A percentile compares a stretch with the other conserved stretches of the same genome.
These are phyloP conservation scores for Spheniscus mendiculus DNA, from an alignment of 2,113 vertebrate species.

Conservation along the genomic window DNA sequence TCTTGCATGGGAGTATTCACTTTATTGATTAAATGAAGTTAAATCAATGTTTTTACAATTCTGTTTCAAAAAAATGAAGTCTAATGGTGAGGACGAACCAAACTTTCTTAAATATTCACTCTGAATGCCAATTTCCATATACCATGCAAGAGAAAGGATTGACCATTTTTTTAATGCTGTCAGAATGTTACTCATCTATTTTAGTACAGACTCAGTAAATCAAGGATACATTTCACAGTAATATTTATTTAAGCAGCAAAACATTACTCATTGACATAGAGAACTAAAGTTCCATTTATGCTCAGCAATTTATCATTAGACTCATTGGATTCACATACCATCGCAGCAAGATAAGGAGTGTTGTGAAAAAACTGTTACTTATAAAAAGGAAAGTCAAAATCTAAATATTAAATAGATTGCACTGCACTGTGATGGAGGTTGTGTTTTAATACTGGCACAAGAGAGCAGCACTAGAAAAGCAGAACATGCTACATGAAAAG, in stretches of 20 bases:
- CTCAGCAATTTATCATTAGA: neutral
- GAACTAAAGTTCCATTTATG: neutral
- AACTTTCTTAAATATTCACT: neutral
- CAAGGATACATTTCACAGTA: neutral
- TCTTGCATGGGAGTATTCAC: neutral
- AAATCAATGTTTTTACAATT: neutral
- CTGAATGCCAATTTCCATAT: neutral
- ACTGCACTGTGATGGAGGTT: neutral
- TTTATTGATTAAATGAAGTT: neutral
- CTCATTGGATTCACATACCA: neutral
- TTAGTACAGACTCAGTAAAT: slow-evolving; percentile 14
- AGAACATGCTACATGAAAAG: neutral
- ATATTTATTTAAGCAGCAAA: slow-evolving; percentile 27
- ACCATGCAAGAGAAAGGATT: neutral
- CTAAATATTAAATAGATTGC: neutral
- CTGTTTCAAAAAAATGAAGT: neutral
- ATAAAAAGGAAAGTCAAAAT: neutral
- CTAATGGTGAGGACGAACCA: neutral
- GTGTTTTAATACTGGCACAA: neutral
- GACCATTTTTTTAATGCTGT: neutral
- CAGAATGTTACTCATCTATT: neutral
- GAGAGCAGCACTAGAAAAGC: neutral
- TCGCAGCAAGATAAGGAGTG: neutral
- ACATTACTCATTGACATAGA: neutral
- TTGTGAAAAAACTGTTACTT: neutral